Percentiles rank a stretch among this genome's conserved stretches.
These are phyloP conservation scores for Acronicta psi DNA, from an alignment of 2,888 invertebrate genomes.

Conservation along the genomic window DNA sequence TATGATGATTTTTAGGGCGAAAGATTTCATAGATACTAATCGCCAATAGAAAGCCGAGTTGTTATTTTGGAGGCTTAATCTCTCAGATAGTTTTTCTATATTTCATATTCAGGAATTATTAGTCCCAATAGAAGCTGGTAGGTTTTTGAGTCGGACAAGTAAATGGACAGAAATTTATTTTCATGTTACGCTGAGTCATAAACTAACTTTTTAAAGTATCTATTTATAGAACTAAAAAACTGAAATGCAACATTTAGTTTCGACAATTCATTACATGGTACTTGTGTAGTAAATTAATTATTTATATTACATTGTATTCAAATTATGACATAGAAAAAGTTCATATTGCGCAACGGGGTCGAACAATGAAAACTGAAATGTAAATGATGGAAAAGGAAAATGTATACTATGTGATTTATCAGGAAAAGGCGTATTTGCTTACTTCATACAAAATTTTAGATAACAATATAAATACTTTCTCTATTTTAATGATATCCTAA, in stretches of 20 bases:
- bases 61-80: no score
- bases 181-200: not conserved
- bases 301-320: conserved; percentile 48
- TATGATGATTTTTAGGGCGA: no score
- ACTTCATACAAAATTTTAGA: no score
- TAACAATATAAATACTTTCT: no score
- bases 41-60: no score
- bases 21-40: no score
- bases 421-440: not conserved
- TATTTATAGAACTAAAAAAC: not conserved
- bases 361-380: conserved; percentile 19
- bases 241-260: conserved; percentile 1
- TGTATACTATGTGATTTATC: not conserved
- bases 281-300: conserved; percentile 26
- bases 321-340: conserved; percentile 47
- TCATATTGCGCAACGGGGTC: conserved; percentile 19
- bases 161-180: not conserved
- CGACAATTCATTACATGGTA: conserved; percentile 14
- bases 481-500: no score
- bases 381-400: conserved; percentile 9
- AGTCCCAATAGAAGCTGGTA: no score
- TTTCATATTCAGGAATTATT: no score
- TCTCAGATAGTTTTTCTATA: no score
- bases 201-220: not conserved
- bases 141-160: no score